Evolutionary conservation across 2,113 vertebrate genomes (phyloP).

Genomic region (Catharus bicknelli): DNA sequence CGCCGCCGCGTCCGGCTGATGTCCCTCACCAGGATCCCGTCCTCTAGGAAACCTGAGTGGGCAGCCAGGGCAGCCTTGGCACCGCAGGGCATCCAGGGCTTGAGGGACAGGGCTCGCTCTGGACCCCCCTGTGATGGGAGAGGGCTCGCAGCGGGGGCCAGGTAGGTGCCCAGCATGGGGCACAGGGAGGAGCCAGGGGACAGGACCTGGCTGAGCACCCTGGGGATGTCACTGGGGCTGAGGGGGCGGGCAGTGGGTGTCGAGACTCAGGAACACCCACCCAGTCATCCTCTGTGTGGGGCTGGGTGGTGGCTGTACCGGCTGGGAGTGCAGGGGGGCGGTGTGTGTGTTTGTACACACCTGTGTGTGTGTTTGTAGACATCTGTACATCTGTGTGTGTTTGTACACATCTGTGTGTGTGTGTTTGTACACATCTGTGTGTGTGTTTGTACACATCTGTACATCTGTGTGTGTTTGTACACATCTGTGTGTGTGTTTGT

Average conservation of each 20-base stretch:
- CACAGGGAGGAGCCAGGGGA: neutral
- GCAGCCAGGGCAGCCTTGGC: neutral
- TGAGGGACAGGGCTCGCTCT: neutral
- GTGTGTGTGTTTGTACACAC: neutral
- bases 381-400: neutral
- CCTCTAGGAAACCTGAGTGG: slow-evolving; percentile 83
- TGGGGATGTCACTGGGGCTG: too few species aligned
- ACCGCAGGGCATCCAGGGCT: fast-evolving
- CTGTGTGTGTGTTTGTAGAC: neutral
- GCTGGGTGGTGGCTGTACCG: neutral
- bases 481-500: neutral
- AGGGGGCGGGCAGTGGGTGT: too few species aligned
- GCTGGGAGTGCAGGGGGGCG: neutral
- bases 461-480: neutral
- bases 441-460: neutral
- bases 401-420: slow-evolving; percentile 35
- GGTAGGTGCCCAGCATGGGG: neutral
- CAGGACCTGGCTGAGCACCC: neutral
- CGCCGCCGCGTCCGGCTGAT: slow-evolving; percentile 53
- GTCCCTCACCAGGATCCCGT: slow-evolving; percentile 85
- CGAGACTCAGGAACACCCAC: neutral
- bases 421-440: neutral
- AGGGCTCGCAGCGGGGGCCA: neutral
- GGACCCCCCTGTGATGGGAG: neutral
- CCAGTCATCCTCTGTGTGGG: fast-evolving